Evolutionary conservation across 2,797 vertebrate species (phyloP).

Genomic region (Cryptoblepharus egeriae): DNA sequence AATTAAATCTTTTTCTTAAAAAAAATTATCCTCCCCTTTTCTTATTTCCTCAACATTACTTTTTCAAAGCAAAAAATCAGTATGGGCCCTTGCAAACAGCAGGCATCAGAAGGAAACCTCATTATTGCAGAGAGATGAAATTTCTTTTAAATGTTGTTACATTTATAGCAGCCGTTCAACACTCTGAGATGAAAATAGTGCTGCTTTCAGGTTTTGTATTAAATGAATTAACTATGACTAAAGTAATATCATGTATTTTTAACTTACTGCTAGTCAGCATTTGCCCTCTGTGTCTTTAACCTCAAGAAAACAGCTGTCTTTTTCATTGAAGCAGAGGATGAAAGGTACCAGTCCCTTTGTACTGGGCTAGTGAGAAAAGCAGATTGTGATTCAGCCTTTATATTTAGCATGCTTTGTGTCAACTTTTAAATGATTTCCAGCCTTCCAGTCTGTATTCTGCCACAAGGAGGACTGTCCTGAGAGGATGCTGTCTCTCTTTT

Average conservation of each 20-base stretch:
- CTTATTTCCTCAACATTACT: constrained; percentile 6
- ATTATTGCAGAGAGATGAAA: not conserved
- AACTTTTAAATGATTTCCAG: not conserved
- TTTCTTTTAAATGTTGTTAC: not conserved
- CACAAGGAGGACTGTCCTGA: not conserved
- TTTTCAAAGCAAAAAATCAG: not conserved
- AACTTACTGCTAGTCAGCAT: not conserved
- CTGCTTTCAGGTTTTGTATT: not conserved
- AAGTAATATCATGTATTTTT: not conserved
- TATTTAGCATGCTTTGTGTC: not conserved
- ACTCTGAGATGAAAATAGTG: not conserved
- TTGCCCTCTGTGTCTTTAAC: not conserved
- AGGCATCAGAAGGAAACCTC: not conserved
- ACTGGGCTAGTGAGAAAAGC: not conserved
- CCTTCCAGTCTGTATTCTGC: not conserved
- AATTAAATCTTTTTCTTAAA: constrained; percentile 17
- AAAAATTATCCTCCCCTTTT: not conserved
- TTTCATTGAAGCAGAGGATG: not conserved
- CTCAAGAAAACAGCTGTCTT: not conserved
- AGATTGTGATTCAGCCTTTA: not conserved
- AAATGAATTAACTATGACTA: not conserved
- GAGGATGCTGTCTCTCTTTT: not conserved
- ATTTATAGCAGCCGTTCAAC: not conserved
- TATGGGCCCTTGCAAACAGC: not conserved
- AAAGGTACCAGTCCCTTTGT: not conserved